phyloP scores from a whole-genome alignment of 2,797 vertebrate genomes.

The Pangasius krempfi region DNA sequence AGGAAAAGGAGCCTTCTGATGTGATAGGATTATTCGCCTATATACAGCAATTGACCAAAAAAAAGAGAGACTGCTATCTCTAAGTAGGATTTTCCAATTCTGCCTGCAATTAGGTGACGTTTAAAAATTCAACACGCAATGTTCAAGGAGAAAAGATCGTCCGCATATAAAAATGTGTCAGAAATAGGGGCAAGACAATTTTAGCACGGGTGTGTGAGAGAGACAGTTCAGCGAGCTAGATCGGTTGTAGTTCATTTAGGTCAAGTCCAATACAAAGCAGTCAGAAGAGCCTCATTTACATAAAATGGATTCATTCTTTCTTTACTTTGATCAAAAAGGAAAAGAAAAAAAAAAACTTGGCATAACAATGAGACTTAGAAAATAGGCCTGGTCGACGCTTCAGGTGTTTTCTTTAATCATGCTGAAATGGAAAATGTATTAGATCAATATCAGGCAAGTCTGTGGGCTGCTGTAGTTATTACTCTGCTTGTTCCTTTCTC shows the following conservation, averaged over 20 bases:
- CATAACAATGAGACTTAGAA: slow-evolving; percentile 54
- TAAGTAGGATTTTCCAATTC: slow-evolving; percentile 67
- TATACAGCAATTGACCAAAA: slow-evolving; percentile 52
- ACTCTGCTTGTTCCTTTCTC: slow-evolving; percentile 28
- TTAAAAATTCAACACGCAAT: slow-evolving; percentile 27
- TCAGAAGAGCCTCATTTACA: slow-evolving; percentile 52
- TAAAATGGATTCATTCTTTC: slow-evolving; percentile 50
- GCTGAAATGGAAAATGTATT: slow-evolving; percentile 52
- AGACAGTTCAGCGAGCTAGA: slow-evolving; percentile 40
- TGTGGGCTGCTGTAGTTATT: slow-evolving; percentile 41
- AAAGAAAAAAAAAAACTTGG: slow-evolving; percentile 5
- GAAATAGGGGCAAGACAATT: slow-evolving; percentile 40
- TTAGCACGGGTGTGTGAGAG: slow-evolving; percentile 18
- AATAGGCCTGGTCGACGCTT: slow-evolving; percentile 49
- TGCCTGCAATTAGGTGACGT: slow-evolving; percentile 54
- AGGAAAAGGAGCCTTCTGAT: slow-evolving; percentile 60
- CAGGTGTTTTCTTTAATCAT: slow-evolving; percentile 56
- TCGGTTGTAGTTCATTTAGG: slow-evolving; percentile 54
- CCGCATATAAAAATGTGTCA: slow-evolving; percentile 33
- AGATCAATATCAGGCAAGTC: slow-evolving; percentile 53
- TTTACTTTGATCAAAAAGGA: slow-evolving; percentile 54
- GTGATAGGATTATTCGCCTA: slow-evolving; percentile 63
- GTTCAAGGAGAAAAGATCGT: slow-evolving; percentile 49
- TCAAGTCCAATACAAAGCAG: slow-evolving; percentile 51
- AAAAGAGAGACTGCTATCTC: slow-evolving; percentile 60